Percentiles rank a stretch among this genome's conserved stretches.
phyloP scores from a whole-genome alignment of 2,888 invertebrate species.

The Andrena minutula region DNA sequence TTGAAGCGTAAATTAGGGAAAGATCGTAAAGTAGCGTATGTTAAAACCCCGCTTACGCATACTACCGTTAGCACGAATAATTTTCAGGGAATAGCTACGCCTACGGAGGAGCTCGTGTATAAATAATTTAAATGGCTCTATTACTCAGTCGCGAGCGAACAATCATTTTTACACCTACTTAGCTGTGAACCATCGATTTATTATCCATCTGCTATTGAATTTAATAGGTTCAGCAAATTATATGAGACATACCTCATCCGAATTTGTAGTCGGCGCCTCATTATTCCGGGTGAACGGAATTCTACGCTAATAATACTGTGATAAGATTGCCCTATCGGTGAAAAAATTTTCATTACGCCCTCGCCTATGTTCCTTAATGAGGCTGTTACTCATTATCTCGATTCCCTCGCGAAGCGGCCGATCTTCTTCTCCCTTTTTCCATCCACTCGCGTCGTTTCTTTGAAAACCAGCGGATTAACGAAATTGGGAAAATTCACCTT shows the following conservation, averaged over 20 bases:
- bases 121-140: conserved; percentile 1
- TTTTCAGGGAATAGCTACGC: too few relatives aligned
- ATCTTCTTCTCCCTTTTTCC: background rate
- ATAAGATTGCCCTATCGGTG: background rate
- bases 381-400: conserved; percentile 37
- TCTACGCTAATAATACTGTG: conserved; percentile 32
- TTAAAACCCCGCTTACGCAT: background rate
- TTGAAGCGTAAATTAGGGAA: conserved; percentile 4
- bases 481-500: background rate
- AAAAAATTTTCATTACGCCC: conserved; percentile 39
- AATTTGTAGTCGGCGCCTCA: conserved; percentile 1
- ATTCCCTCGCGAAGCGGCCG: background rate
- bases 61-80: background rate
- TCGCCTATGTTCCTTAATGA: conserved; percentile 12
- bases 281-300: conserved; percentile 20
- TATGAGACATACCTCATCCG: background rate
- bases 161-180: background rate
- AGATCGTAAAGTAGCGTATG: background rate
- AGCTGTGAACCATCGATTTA: background rate
- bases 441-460: background rate
- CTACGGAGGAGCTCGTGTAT: background rate
- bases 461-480: background rate
- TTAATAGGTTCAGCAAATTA: background rate
- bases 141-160: background rate
- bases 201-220: background rate